phyloP scores from a whole-genome alignment of 2,797 vertebrate genomes.

The Etheostoma perlongum region DNA sequence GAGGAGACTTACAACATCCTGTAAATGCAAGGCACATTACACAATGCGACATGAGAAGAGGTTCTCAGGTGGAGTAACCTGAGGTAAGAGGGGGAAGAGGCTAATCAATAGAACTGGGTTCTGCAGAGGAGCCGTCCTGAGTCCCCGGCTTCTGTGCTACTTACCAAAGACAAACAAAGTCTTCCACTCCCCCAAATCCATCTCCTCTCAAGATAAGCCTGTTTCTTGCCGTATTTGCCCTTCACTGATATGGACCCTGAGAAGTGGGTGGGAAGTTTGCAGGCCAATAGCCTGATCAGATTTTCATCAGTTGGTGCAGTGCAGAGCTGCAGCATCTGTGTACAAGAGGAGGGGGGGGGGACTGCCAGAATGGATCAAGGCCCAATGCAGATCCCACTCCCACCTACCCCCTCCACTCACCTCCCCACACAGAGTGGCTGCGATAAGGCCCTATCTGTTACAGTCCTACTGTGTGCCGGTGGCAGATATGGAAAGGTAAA shows the following conservation, averaged over 20 bases:
- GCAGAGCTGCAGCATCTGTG: constrained; percentile 67
- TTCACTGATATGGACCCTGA: constrained; percentile 48
- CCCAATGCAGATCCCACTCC: constrained; percentile 58
- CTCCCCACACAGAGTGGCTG: constrained; percentile 38
- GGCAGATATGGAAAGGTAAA: constrained; percentile 55
- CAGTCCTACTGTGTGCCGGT: constrained; percentile 58
- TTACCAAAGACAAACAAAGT: constrained; percentile 64
- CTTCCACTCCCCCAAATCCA: constrained; percentile 45
- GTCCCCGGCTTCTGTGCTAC: constrained; percentile 39
- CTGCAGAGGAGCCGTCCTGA: constrained; percentile 27
- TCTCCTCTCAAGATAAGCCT: constrained; percentile 62
- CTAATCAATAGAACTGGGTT: constrained; percentile 47
- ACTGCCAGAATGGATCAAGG: constrained; percentile 67
- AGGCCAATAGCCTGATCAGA: constrained; percentile 55
- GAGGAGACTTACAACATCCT: constrained; percentile 38
- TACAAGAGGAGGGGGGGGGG: constrained; percentile 24
- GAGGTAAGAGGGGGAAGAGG: constrained; percentile 48
- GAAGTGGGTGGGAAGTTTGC: constrained; percentile 53
- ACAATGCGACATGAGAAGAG: constrained; percentile 48
- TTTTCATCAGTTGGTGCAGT: constrained; percentile 69
- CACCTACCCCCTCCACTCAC: constrained; percentile 22
- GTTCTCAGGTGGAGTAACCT: constrained; percentile 55
- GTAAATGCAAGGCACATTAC: constrained; percentile 31
- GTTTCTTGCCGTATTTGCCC: constrained; percentile 58
- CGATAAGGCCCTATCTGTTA: constrained; percentile 70